Base-by-base conservation (phyloP, 2,113 vertebrate species). In the Myodes glareolus region DNA sequence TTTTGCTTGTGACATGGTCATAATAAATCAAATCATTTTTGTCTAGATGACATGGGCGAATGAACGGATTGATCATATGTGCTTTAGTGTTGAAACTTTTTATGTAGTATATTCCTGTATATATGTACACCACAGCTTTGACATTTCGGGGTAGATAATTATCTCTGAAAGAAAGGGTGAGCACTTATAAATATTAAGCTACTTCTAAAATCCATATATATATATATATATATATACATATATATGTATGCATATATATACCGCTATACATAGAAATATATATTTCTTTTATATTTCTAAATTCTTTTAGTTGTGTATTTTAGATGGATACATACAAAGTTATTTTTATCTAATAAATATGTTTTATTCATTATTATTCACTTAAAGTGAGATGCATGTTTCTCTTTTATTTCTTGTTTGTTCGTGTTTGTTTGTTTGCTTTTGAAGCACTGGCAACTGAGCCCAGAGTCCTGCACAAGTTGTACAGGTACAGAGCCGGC, bases 401-500 rank as follows among this genome's bases (percentile, higher is more conserved):
- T 58, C 29, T 84, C 21, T 58, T 81, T 8, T 3, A 33, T 52
- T 52, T 55, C 39, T 33, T 50, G 21, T 23, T 50, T 50, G 11
- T 36, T 36, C 36, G 3, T 31, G 4, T 86, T 21, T 21, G 3
- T 33, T 47, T 65, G 1, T 19, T 86, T 47, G 8, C 68, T 47
- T 87, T 70, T 70, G 19, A 52, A 19, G 45, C 17, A 36, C 21
- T 52, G 7, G 45, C 21, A n/a, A 10, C 39, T 52, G 7, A 52
- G 55, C 45, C 0, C 33, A 52, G 6, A 13, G 3, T 12, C 10
- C 70, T 88, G 47, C 21, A 50, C 33, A 36, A 5, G 31, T 52
- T 47, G 19, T 2, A 1, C 17, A 23, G 39, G 2, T 0, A 12
- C 31, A 1, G n/a, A 8, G 12, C 8, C 36, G 31, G 23, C 9